Evolutionary conservation across 1,140 invertebrate species (phyloP).

Genomic region (Achroia grisella): DNA sequence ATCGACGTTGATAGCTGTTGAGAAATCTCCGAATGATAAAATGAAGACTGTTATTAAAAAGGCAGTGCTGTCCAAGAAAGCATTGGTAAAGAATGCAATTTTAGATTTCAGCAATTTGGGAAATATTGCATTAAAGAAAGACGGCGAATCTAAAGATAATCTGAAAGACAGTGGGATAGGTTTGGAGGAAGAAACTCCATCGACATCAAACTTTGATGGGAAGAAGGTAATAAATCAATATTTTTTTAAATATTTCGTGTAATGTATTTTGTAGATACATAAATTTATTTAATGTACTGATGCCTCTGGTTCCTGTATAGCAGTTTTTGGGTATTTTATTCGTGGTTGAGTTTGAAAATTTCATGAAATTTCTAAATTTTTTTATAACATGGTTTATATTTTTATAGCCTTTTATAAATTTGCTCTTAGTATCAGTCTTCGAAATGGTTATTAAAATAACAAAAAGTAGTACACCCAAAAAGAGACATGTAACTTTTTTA

Average conservation of each 20-base stretch:
- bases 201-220: slow-evolving; percentile 36
- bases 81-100: slow-evolving; percentile 53
- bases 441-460: no score
- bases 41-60: slow-evolving; percentile 67
- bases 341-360: no score
- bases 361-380: no score
- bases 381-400: no score
- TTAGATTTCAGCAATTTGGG: slow-evolving; percentile 58
- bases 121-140: slow-evolving; percentile 41
- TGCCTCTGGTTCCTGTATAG: no score
- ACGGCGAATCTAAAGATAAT: slow-evolving; percentile 49
- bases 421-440: no score
- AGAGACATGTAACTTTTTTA: no score
- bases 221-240: slow-evolving; percentile 49
- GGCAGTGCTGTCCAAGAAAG: slow-evolving; percentile 54
- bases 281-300: not conserved
- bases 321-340: no score
- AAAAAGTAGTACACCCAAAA: no score
- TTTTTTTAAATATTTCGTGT: not conserved
- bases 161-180: slow-evolving; percentile 57
- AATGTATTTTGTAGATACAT: no score
- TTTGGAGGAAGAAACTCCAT: slow-evolving; percentile 47
- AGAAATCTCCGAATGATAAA: slow-evolving; percentile 60
- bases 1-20: slow-evolving; percentile 58
- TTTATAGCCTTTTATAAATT: no score